Percentiles rank a stretch among this genome's conserved stretches.
Evolutionary conservation across 2,113 vertebrate genomes (phyloP).

Genomic region (Catharus fuscescens): DNA sequence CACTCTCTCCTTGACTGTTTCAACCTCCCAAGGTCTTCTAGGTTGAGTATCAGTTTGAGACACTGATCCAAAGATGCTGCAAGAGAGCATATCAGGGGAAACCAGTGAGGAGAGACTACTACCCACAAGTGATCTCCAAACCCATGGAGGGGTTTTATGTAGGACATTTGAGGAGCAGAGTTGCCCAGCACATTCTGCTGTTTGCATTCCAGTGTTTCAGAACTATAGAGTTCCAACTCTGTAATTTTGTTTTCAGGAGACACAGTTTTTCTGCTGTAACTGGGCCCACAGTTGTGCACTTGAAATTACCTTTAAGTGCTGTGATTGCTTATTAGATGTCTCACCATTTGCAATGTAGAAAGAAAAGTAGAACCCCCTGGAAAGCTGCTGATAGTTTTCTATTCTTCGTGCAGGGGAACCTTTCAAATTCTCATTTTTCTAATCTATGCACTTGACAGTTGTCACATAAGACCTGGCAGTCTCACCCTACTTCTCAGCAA

Average conservation of each 20-base stretch:
- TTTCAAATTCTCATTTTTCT: slow-evolving; percentile 53
- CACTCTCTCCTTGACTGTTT: neutral
- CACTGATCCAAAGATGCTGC: neutral
- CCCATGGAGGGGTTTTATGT: neutral
- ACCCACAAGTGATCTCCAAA: neutral
- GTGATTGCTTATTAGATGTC: neutral
- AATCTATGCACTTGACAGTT: slow-evolving; percentile 51
- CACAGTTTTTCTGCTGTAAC: neutral
- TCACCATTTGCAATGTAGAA: neutral
- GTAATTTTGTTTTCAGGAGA: neutral
- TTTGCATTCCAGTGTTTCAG: neutral
- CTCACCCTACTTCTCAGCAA: slow-evolving; percentile 34
- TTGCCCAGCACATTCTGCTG: neutral
- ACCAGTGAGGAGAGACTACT: neutral
- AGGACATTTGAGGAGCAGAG: neutral
- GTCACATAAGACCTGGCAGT: slow-evolving; percentile 27
- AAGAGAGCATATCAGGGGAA: neutral
- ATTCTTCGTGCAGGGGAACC: slow-evolving; percentile 35
- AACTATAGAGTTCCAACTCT: neutral
- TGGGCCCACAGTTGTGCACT: fast-evolving
- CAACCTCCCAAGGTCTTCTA: neutral
- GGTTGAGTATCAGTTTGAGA: neutral
- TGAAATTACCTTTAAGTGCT: neutral
- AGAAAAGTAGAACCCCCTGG: neutral
- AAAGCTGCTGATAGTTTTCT: neutral